Evolutionary conservation across 2,113 vertebrate genomes (phyloP).

Genomic region (Zosterops lateralis): DNA sequence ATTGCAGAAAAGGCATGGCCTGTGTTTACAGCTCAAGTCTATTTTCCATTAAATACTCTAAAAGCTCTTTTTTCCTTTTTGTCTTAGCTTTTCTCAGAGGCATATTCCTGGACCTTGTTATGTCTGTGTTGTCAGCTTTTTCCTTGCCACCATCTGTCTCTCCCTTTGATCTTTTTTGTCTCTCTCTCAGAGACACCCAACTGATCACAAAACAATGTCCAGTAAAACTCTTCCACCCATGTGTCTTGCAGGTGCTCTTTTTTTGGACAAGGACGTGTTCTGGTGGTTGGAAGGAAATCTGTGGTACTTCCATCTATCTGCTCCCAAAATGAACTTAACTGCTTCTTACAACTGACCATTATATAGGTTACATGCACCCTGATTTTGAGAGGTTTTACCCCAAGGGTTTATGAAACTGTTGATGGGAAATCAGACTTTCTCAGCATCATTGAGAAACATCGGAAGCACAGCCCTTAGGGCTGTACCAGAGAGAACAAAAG

Average conservation of each 20-base stretch:
- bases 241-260: constrained; percentile 33
- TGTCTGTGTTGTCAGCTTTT: constrained; percentile 15
- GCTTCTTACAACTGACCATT: neutral
- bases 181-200: constrained; percentile 16
- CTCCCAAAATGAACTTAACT: neutral
- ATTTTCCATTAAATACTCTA: constrained; percentile 23
- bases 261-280: neutral
- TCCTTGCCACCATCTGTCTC: constrained; percentile 36
- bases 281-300: neutral
- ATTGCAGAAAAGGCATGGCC: neutral
- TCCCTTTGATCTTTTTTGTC: constrained; percentile 49
- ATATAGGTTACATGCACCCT: neutral
- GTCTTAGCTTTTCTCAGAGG: constrained; percentile 4
- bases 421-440: neutral
- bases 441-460: neutral
- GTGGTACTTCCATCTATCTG: neutral
- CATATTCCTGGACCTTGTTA: constrained; percentile 32
- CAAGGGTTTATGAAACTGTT: neutral
- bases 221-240: constrained; percentile 7
- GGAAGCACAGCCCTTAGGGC: neutral
- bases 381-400: neutral
- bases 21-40: constrained; percentile 33
- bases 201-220: constrained; percentile 33
- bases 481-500: neutral
- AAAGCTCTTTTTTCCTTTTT: constrained; percentile 31